Percentiles rank a stretch among this genome's conserved stretches.
phyloP scores from a whole-genome alignment of 2,797 vertebrate species.

The Coendou prehensilis region DNA sequence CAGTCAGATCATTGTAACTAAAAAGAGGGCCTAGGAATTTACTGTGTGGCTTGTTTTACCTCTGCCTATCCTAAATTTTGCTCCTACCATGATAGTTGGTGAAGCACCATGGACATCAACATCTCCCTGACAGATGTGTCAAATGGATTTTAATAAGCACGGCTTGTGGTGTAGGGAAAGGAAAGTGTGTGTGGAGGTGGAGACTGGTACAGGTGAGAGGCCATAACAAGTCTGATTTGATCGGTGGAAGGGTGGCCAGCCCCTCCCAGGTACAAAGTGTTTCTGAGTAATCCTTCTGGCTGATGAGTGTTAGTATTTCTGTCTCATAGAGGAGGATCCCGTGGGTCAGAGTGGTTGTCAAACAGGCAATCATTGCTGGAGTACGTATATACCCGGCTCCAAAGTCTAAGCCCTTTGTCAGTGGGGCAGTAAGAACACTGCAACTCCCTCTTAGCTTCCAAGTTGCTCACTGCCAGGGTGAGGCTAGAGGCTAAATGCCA shows the following conservation, averaged over 20 bases:
- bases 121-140: neutral
- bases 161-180: neutral
- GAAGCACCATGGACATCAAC: neutral
- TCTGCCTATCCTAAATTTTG: neutral
- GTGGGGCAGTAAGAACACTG: neutral
- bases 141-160: neutral
- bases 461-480: neutral
- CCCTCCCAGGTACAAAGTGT: neutral
- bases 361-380: neutral
- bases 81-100: too few species aligned
- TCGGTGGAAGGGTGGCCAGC: neutral
- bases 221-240: neutral
- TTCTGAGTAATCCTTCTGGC: neutral
- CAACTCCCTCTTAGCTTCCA: neutral
- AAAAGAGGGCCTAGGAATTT: neutral
- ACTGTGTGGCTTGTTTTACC: neutral
- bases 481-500: neutral
- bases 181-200: neutral
- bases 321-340: neutral
- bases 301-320: conserved; percentile 7
- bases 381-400: neutral
- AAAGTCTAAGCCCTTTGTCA: neutral
- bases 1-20: neutral
- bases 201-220: neutral
- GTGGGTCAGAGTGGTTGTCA: neutral